Conservation (phyloP, 1,140 invertebrate species). For the Drosophila gunungcola region DNA sequence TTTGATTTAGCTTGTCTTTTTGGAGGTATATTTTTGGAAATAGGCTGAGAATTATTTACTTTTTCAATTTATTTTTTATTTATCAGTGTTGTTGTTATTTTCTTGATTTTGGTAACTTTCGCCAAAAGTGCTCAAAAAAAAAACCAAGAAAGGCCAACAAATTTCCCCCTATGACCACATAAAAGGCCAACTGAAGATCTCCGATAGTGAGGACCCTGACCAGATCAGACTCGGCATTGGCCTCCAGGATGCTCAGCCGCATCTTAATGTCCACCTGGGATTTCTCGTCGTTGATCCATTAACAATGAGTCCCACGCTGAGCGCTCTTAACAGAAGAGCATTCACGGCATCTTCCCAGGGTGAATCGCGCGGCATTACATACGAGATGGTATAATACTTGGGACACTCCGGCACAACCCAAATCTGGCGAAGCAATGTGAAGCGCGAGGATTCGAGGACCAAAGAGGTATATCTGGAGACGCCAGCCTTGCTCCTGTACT, state of each 20-base stretch:
- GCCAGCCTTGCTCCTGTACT: slow-evolving; percentile 61
- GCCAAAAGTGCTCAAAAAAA: slow-evolving; percentile 46
- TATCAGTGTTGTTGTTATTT: no score
- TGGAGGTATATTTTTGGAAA: neutral
- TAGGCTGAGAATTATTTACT: no score
- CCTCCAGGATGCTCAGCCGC: slow-evolving; percentile 19
- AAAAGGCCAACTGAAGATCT: slow-evolving; percentile 78
- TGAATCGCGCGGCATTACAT: slow-evolving; percentile 73
- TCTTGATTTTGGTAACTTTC: neutral
- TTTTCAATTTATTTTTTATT: neutral
- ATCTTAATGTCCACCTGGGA: slow-evolving; percentile 38
- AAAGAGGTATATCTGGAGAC: slow-evolving; percentile 67
- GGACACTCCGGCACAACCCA: slow-evolving; percentile 82
- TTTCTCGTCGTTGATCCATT: slow-evolving; percentile 73
- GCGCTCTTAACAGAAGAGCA: slow-evolving; percentile 58
- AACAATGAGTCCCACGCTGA: slow-evolving; percentile 63
- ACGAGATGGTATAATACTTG: slow-evolving; percentile 81
- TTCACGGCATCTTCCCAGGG: slow-evolving; percentile 76
- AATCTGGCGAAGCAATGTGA: slow-evolving; percentile 46
- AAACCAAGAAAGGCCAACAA: slow-evolving; percentile 45
- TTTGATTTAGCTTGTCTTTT: neutral
- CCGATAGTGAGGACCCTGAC: slow-evolving; percentile 64
- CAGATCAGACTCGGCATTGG: slow-evolving; percentile 24
- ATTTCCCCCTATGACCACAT: slow-evolving; percentile 70
- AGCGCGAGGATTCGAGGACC: slow-evolving; percentile 64